These are phyloP conservation scores for Dendrolimus pini DNA, from an alignment of 2,888 invertebrate genomes.

Conservation along the genomic window DNA sequence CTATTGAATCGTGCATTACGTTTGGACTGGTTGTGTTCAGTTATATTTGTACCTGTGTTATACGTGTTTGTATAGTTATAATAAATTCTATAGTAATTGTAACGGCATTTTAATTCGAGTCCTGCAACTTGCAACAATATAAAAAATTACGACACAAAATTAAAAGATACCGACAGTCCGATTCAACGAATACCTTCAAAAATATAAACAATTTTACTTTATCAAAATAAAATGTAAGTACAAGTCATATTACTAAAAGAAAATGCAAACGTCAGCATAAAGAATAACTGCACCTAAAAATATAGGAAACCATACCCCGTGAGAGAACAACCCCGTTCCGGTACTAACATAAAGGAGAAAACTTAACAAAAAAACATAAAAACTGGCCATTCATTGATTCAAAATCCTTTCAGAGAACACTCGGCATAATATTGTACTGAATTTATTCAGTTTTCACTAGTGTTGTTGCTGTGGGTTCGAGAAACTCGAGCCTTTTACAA, in stretches of 20 bases:
- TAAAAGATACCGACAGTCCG: too few species aligned
- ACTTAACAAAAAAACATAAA: slow-evolving; percentile 17
- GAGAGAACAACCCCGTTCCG: neutral
- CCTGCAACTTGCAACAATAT: too few species aligned
- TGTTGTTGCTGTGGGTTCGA: neutral
- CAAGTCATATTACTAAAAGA: neutral
- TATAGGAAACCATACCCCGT: neutral
- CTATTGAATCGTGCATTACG: too few species aligned
- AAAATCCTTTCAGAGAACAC: slow-evolving; percentile 48
- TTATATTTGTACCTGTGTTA: too few species aligned
- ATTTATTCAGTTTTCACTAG: slow-evolving; percentile 40
- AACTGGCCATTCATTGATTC: slow-evolving; percentile 37
- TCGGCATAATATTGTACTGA: slow-evolving; percentile 49
- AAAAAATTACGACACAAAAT: too few species aligned
- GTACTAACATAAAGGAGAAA: neutral
- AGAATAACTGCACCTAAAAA: neutral
- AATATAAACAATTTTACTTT: too few species aligned
- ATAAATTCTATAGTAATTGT: too few species aligned
- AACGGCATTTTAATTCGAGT: too few species aligned
- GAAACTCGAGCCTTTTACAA: neutral
- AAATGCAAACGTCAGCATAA: neutral
- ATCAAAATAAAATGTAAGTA: neutral
- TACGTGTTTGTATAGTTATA: too few species aligned
- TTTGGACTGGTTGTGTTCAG: too few species aligned
- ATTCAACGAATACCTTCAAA: too few species aligned